These are phyloP conservation scores for Pygocentrus nattereri DNA, from an alignment of 2,797 vertebrate species.

Conservation along the genomic window DNA sequence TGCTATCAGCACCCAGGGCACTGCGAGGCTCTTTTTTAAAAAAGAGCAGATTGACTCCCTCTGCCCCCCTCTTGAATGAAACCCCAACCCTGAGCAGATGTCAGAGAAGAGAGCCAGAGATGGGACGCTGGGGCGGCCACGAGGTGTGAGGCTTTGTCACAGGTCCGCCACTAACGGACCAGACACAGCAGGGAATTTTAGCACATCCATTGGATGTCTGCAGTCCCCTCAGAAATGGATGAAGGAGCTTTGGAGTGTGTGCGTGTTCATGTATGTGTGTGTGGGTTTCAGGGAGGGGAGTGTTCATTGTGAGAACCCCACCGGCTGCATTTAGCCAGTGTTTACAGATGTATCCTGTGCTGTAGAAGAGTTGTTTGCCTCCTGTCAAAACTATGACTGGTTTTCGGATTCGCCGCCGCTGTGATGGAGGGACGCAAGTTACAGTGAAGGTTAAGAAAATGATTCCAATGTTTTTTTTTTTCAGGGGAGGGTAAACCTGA, in stretches of 20 bases:
- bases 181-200: conserved; percentile 64
- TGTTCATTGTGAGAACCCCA: conserved; percentile 61
- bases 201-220: conserved; percentile 65
- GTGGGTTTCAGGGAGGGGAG: conserved; percentile 34
- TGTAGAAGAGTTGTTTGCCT: conserved; percentile 45
- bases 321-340: conserved; percentile 56
- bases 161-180: conserved; percentile 64
- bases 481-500: conserved; percentile 46
- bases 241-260: conserved; percentile 26
- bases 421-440: conserved; percentile 44
- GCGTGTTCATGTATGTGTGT: neutral
- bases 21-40: conserved; percentile 52
- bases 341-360: conserved; percentile 67
- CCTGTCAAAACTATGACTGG: conserved; percentile 54
- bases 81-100: conserved; percentile 72
- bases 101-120: conserved; percentile 65
- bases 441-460: conserved; percentile 58
- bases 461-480: conserved; percentile 39
- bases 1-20: conserved; percentile 59
- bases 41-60: conserved; percentile 70
- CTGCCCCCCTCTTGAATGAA: conserved; percentile 68
- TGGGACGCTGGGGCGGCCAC: conserved; percentile 51
- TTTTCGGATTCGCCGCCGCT: conserved; percentile 46
- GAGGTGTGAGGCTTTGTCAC: conserved; percentile 68
- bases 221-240: conserved; percentile 59